Conservation (phyloP, 2,113 vertebrate species). For the Cyphomyrus discorhynchus region DNA sequence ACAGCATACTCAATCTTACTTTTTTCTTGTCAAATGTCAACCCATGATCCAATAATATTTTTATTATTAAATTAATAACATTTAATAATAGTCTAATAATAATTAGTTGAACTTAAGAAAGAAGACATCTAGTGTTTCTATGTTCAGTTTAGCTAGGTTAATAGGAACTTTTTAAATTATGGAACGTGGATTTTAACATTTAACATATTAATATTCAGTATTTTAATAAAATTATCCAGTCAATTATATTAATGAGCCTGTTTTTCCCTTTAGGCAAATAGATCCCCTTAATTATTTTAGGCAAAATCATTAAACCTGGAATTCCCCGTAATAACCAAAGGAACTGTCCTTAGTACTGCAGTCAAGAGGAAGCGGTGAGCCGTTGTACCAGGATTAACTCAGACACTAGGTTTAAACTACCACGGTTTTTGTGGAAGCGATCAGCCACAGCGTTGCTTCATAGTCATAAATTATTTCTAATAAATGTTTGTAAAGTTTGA, state of each 20-base stretch:
- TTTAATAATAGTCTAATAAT: no score
- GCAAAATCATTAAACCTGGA: neutral
- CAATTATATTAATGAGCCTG: neutral
- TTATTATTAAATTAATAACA: neutral
- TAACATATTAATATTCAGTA: neutral
- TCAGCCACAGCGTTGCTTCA: neutral
- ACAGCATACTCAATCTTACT: no score
- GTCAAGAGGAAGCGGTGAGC: conserved; percentile 30
- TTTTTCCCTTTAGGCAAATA: neutral
- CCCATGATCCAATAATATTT: neutral
- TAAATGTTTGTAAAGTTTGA: neutral
- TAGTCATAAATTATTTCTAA: neutral
- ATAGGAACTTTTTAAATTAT: neutral
- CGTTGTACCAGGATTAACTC: neutral
- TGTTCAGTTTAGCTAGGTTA: conserved; percentile 1
- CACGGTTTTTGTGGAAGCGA: neutral
- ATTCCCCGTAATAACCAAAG: conserved; percentile 32
- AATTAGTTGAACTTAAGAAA: neutral
- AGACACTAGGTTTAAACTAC: conserved; percentile 6
- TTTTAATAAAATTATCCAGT: neutral
- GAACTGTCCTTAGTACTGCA: conserved; percentile 58
- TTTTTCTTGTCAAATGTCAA: neutral
- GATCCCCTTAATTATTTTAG: neutral
- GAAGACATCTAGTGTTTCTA: neutral
- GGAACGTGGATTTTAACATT: neutral